Conservation (phyloP, 1,140 invertebrate genomes). For the Drosophila sturtevanti region DNA sequence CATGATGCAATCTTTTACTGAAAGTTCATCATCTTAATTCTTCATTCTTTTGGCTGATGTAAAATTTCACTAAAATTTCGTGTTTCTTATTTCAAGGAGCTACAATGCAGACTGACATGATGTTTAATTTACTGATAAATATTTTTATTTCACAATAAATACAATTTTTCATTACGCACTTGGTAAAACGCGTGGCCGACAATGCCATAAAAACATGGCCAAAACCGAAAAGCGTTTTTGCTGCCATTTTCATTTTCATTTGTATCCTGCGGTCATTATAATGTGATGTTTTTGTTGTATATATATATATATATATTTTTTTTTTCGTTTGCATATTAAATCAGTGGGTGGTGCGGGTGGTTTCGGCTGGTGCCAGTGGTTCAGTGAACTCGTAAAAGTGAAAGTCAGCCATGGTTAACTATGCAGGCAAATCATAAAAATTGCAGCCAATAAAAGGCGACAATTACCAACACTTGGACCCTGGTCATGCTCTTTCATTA, state of each 20-base stretch:
- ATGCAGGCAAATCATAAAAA: conserved; percentile 65
- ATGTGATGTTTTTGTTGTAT: conserved; percentile 37
- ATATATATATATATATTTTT: background rate
- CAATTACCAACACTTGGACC: conserved; percentile 42
- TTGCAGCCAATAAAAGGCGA: conserved; percentile 70
- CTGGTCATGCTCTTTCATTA: conserved; percentile 24
- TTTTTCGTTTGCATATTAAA: conserved; percentile 59
- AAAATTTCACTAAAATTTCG: conserved; percentile 30
- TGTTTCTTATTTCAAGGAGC: background rate
- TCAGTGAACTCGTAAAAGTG: conserved; percentile 71
- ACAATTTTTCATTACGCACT: conserved; percentile 70
- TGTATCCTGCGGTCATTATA: conserved; percentile 76
- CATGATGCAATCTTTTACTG: conserved; percentile 50
- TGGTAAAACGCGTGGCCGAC: conserved; percentile 57
- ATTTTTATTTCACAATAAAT: conserved; percentile 75
- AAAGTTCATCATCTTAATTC: background rate
- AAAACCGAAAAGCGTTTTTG: conserved; percentile 39
- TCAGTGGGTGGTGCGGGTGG: conserved; percentile 19
- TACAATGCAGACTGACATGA: conserved; percentile 41
- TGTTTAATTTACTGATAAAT: conserved; percentile 81
- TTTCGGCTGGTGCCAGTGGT: conserved; percentile 21
- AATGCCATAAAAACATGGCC: conserved; percentile 65
- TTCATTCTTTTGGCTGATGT: conserved; percentile 23
- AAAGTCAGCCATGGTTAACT: conserved; percentile 60
- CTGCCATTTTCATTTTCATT: conserved; percentile 62